Conservation (phyloP, 2,888 invertebrate genomes). For the Villa cingulata region DNA sequence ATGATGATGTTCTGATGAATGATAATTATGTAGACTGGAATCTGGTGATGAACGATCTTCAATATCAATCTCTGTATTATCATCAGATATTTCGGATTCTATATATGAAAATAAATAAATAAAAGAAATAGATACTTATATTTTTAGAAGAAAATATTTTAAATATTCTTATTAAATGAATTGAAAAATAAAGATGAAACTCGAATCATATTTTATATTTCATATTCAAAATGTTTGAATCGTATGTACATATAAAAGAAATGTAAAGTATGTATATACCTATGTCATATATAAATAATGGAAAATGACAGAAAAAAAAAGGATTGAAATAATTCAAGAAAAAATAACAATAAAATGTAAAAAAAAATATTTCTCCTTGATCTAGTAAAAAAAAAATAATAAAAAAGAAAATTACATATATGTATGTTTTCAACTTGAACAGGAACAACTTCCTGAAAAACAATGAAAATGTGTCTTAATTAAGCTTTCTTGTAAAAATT, state of each 20-base stretch:
- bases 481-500: slow-evolving; percentile 1
- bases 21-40: slow-evolving; percentile 24
- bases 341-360: not conserved
- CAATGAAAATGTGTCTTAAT: slow-evolving; percentile 1
- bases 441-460: slow-evolving; percentile 6
- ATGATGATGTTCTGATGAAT: slow-evolving; percentile 6
- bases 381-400: not conserved
- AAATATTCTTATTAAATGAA: too few relatives aligned
- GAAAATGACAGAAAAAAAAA: too few relatives aligned
- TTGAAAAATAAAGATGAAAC: too few relatives aligned
- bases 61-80: slow-evolving; percentile 36
- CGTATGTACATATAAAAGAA: too few relatives aligned
- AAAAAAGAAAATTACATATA: not conserved
- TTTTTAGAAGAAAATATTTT: too few relatives aligned
- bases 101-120: not conserved
- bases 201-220: too few relatives aligned
- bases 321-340: not conserved
- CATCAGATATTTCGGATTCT: slow-evolving; percentile 32
- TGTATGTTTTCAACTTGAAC: not conserved
- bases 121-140: too few relatives aligned
- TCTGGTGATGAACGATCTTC: slow-evolving; percentile 35
- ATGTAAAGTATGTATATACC: too few relatives aligned
- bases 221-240: too few relatives aligned
- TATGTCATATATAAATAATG: too few relatives aligned
- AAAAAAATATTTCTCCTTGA: slow-evolving; percentile 5